A percentile compares a stretch with the other conserved stretches of the same genome.
phyloP scores from a whole-genome alignment of 2,888 invertebrate genomes.

The Amphipoea lucens region DNA sequence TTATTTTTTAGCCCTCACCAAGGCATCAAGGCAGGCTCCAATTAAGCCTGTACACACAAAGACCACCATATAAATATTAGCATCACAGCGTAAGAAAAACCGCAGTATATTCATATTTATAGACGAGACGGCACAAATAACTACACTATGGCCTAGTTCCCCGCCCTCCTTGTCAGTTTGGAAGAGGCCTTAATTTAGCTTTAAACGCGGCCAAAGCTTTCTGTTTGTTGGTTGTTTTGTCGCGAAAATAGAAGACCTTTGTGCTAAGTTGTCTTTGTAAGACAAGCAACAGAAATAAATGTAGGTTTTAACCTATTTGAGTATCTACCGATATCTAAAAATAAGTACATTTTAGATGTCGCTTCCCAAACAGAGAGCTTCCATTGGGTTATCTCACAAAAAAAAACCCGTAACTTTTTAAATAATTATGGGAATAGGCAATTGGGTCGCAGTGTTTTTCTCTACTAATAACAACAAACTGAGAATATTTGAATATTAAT shows the following conservation, averaged over 20 bases:
- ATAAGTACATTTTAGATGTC: not conserved
- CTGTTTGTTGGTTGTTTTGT: slow-evolving; percentile 30
- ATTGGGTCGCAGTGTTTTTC: not conserved
- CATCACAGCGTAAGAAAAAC: not conserved
- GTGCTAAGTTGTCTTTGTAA: slow-evolving; percentile 37
- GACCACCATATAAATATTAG: not conserved
- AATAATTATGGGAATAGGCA: not conserved
- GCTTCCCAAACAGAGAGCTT: not conserved
- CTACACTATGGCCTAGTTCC: slow-evolving; percentile 48
- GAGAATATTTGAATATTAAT: not conserved
- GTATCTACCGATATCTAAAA: no score
- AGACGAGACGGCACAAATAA: slow-evolving; percentile 37
- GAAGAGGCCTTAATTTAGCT: slow-evolving; percentile 59
- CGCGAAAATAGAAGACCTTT: slow-evolving; percentile 48
- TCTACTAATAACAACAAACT: not conserved
- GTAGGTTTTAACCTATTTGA: not conserved
- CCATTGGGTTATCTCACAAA: not conserved
- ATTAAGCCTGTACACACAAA: not conserved
- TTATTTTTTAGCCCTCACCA: not conserved
- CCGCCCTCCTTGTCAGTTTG: slow-evolving; percentile 44
- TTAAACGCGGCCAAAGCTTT: slow-evolving; percentile 61
- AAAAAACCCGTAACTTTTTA: not conserved
- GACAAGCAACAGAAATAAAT: slow-evolving; percentile 17
- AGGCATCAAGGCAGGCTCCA: no score
- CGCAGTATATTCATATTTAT: slow-evolving; percentile 30